Evolutionary conservation across 2,113 vertebrate species (phyloP).

Genomic region (Carettochelys insculpta): DNA sequence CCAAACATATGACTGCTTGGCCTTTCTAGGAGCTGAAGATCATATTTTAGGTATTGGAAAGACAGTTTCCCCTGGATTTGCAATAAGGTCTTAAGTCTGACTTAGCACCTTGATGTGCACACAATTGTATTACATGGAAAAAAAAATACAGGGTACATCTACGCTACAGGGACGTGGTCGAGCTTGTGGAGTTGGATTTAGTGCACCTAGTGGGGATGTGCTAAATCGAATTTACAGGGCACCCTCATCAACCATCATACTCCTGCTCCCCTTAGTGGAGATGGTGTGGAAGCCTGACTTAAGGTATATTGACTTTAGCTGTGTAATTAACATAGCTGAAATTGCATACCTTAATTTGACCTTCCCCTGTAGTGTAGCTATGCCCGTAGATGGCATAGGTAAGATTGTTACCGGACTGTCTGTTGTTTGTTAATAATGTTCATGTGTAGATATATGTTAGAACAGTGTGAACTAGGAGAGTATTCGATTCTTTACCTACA

Average conservation of each 20-base stretch:
- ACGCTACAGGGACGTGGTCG: no score
- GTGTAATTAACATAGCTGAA: no score
- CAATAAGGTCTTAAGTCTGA: background rate
- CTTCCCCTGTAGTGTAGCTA: no score
- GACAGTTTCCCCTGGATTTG: background rate
- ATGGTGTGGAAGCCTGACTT: no score
- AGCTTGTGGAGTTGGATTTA: no score
- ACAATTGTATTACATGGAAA: background rate
- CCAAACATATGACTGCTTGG: accelerated
- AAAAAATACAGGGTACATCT: no score
- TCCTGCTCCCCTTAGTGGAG: no score
- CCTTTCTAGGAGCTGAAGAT: background rate
- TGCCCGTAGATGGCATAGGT: background rate
- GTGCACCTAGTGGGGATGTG: no score
- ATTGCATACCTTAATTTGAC: no score
- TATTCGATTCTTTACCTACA: background rate
- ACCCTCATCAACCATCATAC: no score
- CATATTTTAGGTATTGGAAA: background rate
- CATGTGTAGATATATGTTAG: background rate
- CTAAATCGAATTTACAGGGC: no score
- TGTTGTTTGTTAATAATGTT: background rate
- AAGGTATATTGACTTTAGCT: no score
- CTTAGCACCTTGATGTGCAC: background rate
- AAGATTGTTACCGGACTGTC: background rate
- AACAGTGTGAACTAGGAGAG: background rate